phyloP scores from a whole-genome alignment of 2,797 vertebrate genomes.

The Parauchenoglanis ngamensis region DNA sequence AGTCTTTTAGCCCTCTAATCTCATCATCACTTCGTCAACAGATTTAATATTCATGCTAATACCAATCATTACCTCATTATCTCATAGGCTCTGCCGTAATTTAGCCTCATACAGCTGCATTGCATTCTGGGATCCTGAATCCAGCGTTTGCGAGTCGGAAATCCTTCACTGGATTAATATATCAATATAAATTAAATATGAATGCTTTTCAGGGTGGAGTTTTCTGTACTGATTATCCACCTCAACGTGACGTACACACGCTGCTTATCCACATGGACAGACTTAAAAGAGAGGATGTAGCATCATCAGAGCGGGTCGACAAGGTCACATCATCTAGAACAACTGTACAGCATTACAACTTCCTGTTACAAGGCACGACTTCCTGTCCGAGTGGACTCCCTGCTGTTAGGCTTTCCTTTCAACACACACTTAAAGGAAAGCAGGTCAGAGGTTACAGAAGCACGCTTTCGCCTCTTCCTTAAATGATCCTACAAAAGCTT shows the following conservation, averaged over 20 bases:
- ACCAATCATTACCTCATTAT: neutral
- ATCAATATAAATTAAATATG: no score
- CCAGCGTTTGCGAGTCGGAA: neutral
- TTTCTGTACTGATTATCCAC: neutral
- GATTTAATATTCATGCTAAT: neutral
- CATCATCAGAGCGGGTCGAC: slow-evolving; percentile 36
- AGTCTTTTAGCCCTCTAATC: neutral
- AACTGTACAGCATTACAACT: slow-evolving; percentile 55
- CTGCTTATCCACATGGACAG: neutral
- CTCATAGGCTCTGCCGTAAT: neutral
- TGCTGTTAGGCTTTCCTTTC: slow-evolving; percentile 35
- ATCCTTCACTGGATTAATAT: no score
- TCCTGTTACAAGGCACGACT: slow-evolving; percentile 51
- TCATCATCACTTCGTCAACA: neutral
- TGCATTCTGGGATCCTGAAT: neutral
- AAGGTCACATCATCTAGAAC: slow-evolving; percentile 44
- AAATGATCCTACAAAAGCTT: neutral
- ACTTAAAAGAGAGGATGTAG: slow-evolving; percentile 24
- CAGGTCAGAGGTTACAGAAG: slow-evolving; percentile 53
- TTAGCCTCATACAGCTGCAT: neutral
- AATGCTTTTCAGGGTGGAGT: no score
- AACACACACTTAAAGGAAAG: slow-evolving; percentile 50
- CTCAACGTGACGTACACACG: neutral
- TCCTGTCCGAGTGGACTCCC: slow-evolving; percentile 52
- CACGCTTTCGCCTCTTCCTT: neutral